phyloP scores from a whole-genome alignment of 2,797 vertebrate genomes.

The Malacoctenus gilli region DNA sequence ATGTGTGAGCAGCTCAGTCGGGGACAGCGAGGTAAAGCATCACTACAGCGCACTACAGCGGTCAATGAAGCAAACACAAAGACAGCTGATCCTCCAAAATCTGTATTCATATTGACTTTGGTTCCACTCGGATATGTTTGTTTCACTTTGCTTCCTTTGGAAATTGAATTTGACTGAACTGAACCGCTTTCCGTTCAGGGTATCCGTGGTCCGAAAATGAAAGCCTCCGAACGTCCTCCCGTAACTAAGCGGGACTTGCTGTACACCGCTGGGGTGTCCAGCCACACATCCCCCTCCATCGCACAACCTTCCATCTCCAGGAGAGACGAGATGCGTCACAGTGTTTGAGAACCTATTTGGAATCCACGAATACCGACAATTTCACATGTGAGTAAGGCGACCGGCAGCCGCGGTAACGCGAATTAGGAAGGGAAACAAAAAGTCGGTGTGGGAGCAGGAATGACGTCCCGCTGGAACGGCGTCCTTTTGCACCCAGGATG shows the following conservation, averaged over 20 bases:
- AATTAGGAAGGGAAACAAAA: not conserved
- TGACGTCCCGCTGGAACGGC: too few species aligned
- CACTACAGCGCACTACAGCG: too few species aligned
- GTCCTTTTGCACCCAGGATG: not conserved
- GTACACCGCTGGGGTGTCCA: not conserved
- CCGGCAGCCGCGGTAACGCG: not conserved
- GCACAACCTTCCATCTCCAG: not conserved
- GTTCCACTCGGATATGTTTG: slow-evolving; percentile 8
- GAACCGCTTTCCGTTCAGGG: slow-evolving; percentile 10
- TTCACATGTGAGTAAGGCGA: not conserved
- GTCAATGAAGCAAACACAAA: too few species aligned
- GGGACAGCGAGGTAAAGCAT: too few species aligned
- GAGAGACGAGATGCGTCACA: not conserved
- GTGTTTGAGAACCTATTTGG: not conserved
- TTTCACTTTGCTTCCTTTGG: slow-evolving; percentile 15
- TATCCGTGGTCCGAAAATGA: slow-evolving; percentile 9
- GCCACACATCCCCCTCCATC: slow-evolving; percentile 4
- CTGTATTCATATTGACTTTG: slow-evolving; percentile 4
- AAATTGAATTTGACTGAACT: slow-evolving; percentile 13
- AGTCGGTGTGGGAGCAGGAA: too few species aligned
- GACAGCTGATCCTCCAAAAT: too few species aligned
- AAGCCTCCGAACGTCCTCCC: slow-evolving; percentile 6
- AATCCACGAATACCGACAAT: not conserved
- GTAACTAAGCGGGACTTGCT: not conserved
- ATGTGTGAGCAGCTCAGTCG: too few species aligned